Conservation (phyloP, 1,140 invertebrate genomes). For the Spodoptera frugiperda region DNA sequence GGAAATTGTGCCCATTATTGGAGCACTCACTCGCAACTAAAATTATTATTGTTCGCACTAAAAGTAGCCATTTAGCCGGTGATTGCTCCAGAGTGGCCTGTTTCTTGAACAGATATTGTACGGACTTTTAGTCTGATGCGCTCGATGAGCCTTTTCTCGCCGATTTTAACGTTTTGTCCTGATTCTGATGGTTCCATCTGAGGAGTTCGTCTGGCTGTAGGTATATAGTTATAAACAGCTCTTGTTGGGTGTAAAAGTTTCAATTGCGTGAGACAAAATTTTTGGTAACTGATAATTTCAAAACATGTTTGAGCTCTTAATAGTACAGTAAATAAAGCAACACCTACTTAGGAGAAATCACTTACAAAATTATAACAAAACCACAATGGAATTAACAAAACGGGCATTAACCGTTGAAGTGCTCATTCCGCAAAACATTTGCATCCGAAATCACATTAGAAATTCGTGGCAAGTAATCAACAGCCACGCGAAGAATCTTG, state of each 20-base stretch:
- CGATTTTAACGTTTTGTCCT: not conserved
- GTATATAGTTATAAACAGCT: too few species aligned
- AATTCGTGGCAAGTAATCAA: conserved; percentile 74
- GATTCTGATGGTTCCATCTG: not conserved
- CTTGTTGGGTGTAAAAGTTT: too few species aligned
- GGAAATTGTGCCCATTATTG: conserved; percentile 83
- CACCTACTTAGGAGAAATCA: not conserved
- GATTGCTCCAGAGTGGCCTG: conserved; percentile 64
- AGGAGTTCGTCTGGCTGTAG: too few species aligned
- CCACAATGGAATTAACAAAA: not conserved
- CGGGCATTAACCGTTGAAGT: not conserved
- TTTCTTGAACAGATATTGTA: conserved; percentile 48
- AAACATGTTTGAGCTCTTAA: too few species aligned
- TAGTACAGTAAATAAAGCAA: too few species aligned
- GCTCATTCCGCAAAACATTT: conserved; percentile 44
- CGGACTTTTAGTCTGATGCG: conserved; percentile 37
- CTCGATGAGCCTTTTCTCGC: conserved; percentile 12
- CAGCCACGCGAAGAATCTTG: conserved; percentile 78
- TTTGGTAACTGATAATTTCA: too few species aligned
- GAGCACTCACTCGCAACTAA: conserved; percentile 78
- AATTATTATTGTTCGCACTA: conserved; percentile 83
- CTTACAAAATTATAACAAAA: too few species aligned
- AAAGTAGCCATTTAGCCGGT: conserved; percentile 78
- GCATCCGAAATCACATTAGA: conserved; percentile 58
- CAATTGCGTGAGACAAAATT: too few species aligned